Evolutionary conservation across 2,888 invertebrate species (phyloP), one percentile per base, ranked within the genome.

Genomic region (Phengaris alcon): DNA sequence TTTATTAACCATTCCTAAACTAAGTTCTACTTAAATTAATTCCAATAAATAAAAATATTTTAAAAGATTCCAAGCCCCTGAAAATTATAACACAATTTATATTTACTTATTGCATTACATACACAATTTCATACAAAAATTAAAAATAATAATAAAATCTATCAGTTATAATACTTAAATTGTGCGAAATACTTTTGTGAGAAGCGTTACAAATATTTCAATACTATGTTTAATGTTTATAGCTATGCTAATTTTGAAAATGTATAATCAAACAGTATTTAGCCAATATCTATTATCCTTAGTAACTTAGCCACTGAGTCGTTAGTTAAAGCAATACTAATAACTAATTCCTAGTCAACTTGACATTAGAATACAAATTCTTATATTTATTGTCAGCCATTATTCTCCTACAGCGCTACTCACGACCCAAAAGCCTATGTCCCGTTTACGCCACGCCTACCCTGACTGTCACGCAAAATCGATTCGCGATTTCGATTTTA

Each of bases 391-490:
- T 89, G 86, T 91, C 89, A 87, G 85, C 92, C 85, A 89, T 92
- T 93, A 92, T 88, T 92, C 93, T 93, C 93, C 93, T 91, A 89
- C 90, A 82, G 87, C 89, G 80, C 78, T 80, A 79, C 81, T 79
- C 85, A 83, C 88, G 85, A 86, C 87, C 87, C 84, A 77, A 75
- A 77, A 82, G 79, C 81, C 77, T 78, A 69, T 22, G 22, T 57
- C 70, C 75, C 75, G 35, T 57, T 75, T 75, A 70, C 48, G 75
- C 75, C 70, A 69, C 75, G 74, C 73, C 75, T 70, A 75, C 68
- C n/a, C 8, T 75, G 57, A 70, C 59, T 22, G 57, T 70, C 69
- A 55, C 57, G 51, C 22, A 57, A 75, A 70, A 75, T 70, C 69
- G 75, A 69, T 54, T 22, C 3, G 69, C 70, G 46, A 68, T 35